Evolutionary conservation across 2,797 vertebrate species (phyloP).

Genomic region (Bradypus variegatus): DNA sequence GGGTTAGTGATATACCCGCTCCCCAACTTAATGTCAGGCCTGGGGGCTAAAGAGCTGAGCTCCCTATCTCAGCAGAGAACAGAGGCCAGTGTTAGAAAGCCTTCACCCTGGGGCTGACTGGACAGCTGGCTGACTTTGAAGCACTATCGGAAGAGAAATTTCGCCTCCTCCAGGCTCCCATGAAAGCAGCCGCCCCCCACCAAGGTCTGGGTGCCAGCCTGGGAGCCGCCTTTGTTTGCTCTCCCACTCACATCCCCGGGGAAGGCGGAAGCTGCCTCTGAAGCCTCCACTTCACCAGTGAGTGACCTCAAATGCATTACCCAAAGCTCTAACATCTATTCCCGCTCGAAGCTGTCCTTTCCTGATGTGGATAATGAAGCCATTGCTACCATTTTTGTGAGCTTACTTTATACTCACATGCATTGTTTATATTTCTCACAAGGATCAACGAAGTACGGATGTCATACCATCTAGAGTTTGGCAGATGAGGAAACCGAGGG

Average conservation of each 20-base stretch:
- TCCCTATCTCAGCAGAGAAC: neutral
- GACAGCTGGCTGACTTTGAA: neutral
- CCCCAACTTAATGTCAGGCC: neutral
- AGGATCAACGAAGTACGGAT: neutral
- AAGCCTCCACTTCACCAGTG: neutral
- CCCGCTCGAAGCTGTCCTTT: neutral
- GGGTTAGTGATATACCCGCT: neutral
- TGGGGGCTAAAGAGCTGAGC: neutral
- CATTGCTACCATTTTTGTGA: neutral
- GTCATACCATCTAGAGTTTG: neutral
- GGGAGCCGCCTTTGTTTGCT: neutral
- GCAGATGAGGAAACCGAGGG: neutral
- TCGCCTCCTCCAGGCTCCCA: neutral
- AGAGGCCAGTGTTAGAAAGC: neutral
- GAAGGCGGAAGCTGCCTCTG: no score
- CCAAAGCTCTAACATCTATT: neutral
- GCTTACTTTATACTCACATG: neutral
- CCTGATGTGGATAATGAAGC: neutral
- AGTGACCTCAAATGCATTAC: neutral
- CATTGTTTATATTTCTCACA: neutral
- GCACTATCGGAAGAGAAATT: neutral
- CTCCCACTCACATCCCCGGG: neutral
- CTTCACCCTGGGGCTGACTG: neutral
- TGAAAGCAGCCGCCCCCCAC: neutral
- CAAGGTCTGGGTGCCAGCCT: neutral